These are phyloP conservation scores for Andrena bicolor DNA, from an alignment of 2,888 invertebrate species.

Conservation along the genomic window DNA sequence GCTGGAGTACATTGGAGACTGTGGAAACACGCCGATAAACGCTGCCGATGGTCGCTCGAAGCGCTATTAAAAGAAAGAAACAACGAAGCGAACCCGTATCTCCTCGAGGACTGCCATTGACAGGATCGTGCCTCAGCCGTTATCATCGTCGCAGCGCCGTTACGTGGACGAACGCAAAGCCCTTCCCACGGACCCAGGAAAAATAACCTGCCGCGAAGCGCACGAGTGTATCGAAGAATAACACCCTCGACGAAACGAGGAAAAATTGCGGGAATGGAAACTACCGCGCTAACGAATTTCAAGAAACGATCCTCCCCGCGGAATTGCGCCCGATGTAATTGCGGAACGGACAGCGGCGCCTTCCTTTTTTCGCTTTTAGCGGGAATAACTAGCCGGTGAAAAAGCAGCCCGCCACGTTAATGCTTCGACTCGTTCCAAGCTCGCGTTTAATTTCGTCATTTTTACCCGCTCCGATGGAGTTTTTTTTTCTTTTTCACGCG, in stretches of 20 bases:
- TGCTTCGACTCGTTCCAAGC: constrained; percentile 3
- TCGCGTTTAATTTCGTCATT: constrained; percentile 21
- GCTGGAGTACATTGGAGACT: neutral
- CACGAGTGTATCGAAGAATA: constrained; percentile 14
- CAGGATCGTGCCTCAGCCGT: constrained; percentile 30
- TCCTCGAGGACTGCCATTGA: constrained; percentile 47
- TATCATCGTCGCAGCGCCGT: constrained; percentile 20
- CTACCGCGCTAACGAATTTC: constrained; percentile 33
- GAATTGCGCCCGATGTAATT: constrained; percentile 15
- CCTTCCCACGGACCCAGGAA: neutral
- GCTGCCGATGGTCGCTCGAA: constrained; percentile 8
- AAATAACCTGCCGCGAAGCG: constrained; percentile 23
- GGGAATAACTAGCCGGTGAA: constrained; percentile 10
- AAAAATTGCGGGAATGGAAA: constrained; percentile 3
- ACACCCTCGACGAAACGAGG: neutral
- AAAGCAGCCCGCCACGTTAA: constrained; percentile 12
- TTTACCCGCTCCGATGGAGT: neutral
- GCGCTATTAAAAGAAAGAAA: neutral
- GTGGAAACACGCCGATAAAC: constrained; percentile 13
- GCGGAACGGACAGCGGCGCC: neutral
- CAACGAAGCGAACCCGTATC: constrained; percentile 1
- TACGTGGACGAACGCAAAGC: neutral
- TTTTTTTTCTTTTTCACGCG: neutral
- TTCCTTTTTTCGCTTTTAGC: constrained; percentile 15
- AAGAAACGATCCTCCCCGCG: constrained; percentile 21